These are phyloP conservation scores for Pao palembangensis DNA, from an alignment of 2,113 vertebrate genomes.

Conservation along the genomic window DNA sequence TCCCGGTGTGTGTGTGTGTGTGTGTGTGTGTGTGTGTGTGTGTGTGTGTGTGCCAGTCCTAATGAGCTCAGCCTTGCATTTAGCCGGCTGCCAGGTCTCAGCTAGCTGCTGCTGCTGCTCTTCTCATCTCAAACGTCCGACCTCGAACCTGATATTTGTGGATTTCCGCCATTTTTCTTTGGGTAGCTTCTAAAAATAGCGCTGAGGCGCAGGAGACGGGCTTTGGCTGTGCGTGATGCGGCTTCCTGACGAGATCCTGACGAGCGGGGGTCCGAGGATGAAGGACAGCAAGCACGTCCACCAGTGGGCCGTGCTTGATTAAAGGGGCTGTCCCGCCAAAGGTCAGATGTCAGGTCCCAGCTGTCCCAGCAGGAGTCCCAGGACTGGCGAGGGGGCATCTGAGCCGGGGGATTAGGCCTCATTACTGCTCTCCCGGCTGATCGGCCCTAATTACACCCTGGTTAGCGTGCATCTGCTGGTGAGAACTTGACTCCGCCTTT, in stretches of 20 bases:
- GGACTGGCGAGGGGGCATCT: conserved; percentile 40
- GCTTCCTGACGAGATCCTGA: too few relatives aligned
- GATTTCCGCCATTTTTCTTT: conserved; percentile 12
- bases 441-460: conserved; percentile 67
- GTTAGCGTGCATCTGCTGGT: conserved; percentile 43
- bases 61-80: conserved; percentile 70
- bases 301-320: conserved; percentile 42
- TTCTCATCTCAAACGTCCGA: conserved; percentile 33
- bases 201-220: too few relatives aligned
- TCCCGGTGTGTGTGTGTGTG: conserved; percentile 22
- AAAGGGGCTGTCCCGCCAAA: conserved; percentile 42
- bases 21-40: conserved; percentile 13
- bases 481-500: conserved; percentile 7
- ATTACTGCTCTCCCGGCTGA: conserved; percentile 72
- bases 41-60: conserved; percentile 56
- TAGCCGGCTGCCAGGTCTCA: conserved; percentile 47
- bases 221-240: not conserved
- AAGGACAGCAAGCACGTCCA: too few relatives aligned
- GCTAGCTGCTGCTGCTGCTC: conserved; percentile 30
- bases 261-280: too few relatives aligned
- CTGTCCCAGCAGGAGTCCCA: conserved; percentile 45
- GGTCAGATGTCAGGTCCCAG: conserved; percentile 63
- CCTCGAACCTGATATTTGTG: too few relatives aligned
- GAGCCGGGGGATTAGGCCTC: conserved; percentile 71
- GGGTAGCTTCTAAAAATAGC: not conserved